These are phyloP conservation scores for Meandrina meandrites DNA, from an alignment of 92 coral and sea anemone genomes.

Conservation along the genomic window DNA sequence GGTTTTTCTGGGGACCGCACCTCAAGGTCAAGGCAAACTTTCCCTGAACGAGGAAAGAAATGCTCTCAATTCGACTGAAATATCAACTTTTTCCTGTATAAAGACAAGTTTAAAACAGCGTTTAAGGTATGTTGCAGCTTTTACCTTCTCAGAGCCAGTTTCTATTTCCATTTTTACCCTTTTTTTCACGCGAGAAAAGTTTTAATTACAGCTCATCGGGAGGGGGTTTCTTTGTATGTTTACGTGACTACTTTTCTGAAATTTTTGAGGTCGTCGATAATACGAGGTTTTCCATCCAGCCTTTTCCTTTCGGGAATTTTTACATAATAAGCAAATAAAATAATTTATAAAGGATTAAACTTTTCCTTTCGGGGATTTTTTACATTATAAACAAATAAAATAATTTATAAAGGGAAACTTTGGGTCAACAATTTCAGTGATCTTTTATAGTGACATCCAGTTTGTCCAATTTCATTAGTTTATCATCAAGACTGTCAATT, in stretches of 20 bases:
- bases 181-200: background rate
- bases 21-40: constrained; percentile 15
- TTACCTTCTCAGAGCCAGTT: background rate
- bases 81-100: background rate
- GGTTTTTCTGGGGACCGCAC: constrained; percentile 73
- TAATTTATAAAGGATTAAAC: no score
- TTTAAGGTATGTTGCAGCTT: background rate
- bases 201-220: background rate
- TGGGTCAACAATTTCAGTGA: no score
- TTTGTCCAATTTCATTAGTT: no score
- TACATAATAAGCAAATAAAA: no score
- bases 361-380: no score
- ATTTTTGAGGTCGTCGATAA: background rate
- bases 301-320: no score
- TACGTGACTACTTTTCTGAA: no score
- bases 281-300: background rate
- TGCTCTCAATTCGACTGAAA: background rate
- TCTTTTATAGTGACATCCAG: no score
- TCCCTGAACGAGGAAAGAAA: background rate
- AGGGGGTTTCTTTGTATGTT: background rate
- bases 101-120: background rate
- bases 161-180: background rate
- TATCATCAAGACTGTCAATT: no score
- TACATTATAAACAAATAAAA: no score
- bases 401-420: no score